Evolutionary conservation across 2,888 invertebrate genomes (phyloP).

Genomic region (Poecilus cupreus): DNA sequence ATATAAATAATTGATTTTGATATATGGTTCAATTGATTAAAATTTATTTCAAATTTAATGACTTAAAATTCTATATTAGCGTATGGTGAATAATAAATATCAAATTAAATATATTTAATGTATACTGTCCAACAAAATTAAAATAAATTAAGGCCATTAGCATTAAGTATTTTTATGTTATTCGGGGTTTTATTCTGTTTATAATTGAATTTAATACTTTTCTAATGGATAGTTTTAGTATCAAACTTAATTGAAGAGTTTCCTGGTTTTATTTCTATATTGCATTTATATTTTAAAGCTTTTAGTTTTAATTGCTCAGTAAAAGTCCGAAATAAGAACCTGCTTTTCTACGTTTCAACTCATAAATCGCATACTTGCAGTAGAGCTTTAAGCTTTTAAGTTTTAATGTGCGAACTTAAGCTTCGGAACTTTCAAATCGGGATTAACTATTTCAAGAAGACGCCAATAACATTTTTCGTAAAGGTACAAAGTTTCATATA

Average conservation of each 20-base stretch:
- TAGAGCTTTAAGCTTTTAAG: constrained; percentile 1
- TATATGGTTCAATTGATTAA: not conserved
- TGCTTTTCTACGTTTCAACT: constrained; percentile 11
- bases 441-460: constrained; percentile 8
- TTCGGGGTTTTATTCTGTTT: not conserved
- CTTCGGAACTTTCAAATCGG: constrained; percentile 8
- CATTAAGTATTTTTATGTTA: not conserved
- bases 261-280: not conserved
- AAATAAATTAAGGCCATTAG: not conserved
- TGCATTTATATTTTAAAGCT: not conserved
- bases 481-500: not conserved
- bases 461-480: not conserved
- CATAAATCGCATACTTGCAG: constrained; percentile 16
- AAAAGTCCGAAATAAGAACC: not conserved
- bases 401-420: constrained; percentile 10
- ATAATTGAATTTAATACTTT: constrained; percentile 10
- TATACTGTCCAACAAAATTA: not conserved
- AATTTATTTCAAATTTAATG: not conserved
- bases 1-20: not conserved
- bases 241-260: not conserved
- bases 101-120: not conserved
- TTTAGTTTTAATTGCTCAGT: not conserved
- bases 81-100: not conserved
- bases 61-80: no score
- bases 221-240: not conserved